Percentiles rank a stretch among this genome's conserved stretches.
These are phyloP conservation scores for Apocheima hispidaria DNA, from an alignment of 2,888 invertebrate genomes.

Conservation along the genomic window DNA sequence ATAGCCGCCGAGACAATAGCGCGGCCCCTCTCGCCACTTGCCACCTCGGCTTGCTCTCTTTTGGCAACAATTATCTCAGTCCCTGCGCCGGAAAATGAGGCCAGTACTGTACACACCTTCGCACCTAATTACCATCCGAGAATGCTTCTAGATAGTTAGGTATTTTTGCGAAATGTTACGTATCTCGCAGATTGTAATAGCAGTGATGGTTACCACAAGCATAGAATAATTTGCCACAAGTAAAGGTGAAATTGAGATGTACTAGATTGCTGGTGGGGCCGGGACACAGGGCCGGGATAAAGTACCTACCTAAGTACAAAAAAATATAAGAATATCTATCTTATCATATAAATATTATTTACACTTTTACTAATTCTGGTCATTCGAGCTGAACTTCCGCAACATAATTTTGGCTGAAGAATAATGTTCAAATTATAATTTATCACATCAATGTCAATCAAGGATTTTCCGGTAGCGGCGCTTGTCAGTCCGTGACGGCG, in stretches of 20 bases:
- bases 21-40: constrained; percentile 64
- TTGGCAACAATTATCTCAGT: constrained; percentile 70
- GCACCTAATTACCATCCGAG: constrained; percentile 55
- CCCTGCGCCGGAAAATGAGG: constrained; percentile 67
- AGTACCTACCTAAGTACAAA: not conserved
- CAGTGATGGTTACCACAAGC: not conserved
- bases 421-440: not conserved
- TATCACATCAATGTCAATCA: constrained; percentile 57
- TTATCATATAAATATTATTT: too few species aligned
- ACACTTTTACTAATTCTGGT: not conserved
- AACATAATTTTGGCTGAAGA: not conserved
- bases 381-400: not conserved
- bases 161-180: constrained; percentile 46
- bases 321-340: not conserved
- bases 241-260: not conserved
- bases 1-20: constrained; percentile 70
- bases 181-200: constrained; percentile 40
- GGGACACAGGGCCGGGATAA: too few species aligned
- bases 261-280: not conserved
- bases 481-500: constrained; percentile 51
- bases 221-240: not conserved
- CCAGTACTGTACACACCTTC: constrained; percentile 54
- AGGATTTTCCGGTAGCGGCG: constrained; percentile 63
- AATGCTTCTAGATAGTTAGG: constrained; percentile 29
- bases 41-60: constrained; percentile 67